phyloP scores from a whole-genome alignment of 2,888 invertebrate species.

The Epistrophe eligans region DNA sequence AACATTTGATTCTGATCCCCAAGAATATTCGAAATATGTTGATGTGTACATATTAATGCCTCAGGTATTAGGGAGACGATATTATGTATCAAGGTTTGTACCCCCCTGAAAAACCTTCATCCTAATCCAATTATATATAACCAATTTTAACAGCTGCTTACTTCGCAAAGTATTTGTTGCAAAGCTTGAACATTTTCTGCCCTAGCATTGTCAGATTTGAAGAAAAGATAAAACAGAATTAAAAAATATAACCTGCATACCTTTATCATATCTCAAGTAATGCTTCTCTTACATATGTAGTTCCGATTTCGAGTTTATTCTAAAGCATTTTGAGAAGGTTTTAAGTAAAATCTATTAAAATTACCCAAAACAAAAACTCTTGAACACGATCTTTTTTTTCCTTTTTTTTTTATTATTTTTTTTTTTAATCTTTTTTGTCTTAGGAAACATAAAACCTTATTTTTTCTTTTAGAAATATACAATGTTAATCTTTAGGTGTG shows the following conservation, averaged over 20 bases:
- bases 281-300: neutral
- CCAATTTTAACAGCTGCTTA: neutral
- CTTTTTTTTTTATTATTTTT: conserved; percentile 22
- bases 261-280: neutral
- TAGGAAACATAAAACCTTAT: conserved; percentile 31
- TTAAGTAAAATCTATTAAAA: neutral
- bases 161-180: neutral
- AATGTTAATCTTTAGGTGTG: conserved; percentile 68
- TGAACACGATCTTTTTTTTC: conserved; percentile 22
- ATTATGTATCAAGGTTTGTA: no score
- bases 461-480: conserved; percentile 35
- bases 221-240: neutral
- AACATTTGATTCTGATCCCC: no score
- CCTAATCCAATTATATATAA: no score
- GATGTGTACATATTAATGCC: no score
- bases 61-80: no score
- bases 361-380: neutral
- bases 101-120: no score
- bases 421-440: neutral
- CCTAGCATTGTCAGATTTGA: neutral
- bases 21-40: no score
- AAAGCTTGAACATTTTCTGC: neutral
- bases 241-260: neutral
- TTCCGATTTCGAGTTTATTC: neutral
- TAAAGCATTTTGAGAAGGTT: neutral